These are phyloP conservation scores for Sialia sialis DNA, from an alignment of 2,113 vertebrate genomes.

Conservation along the genomic window DNA sequence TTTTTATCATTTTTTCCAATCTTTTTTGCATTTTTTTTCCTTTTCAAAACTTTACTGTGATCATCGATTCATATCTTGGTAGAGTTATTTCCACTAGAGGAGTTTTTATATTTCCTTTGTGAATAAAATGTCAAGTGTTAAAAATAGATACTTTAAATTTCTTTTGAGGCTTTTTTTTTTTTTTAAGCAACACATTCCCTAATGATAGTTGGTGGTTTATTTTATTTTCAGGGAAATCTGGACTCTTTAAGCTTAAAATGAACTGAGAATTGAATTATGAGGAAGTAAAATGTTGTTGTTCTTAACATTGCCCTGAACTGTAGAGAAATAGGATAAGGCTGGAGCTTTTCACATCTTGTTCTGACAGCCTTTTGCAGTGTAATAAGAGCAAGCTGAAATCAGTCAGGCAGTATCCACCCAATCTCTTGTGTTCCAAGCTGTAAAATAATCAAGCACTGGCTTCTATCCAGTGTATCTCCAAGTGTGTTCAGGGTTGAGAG, in stretches of 20 bases:
- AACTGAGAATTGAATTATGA: background rate
- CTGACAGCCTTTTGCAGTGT: slow-evolving; percentile 24
- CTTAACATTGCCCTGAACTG: background rate
- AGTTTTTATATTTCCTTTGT: slow-evolving; percentile 39
- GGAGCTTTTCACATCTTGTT: slow-evolving; percentile 33
- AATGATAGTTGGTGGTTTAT: background rate
- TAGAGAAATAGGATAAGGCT: background rate
- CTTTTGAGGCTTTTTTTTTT: background rate
- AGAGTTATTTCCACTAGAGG: slow-evolving; percentile 6
- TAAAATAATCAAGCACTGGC: slow-evolving; percentile 42
- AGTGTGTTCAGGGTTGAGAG: slow-evolving; percentile 39
- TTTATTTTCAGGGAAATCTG: slow-evolving; percentile 12
- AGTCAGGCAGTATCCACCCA: slow-evolving; percentile 41
- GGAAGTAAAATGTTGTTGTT: slow-evolving; percentile 3
- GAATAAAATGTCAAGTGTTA: slow-evolving; percentile 51
- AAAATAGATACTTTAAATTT: slow-evolving; percentile 42
- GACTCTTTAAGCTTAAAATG: slow-evolving; percentile 2
- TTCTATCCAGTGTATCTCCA: slow-evolving; percentile 2
- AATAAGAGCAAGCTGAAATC: slow-evolving; percentile 60
- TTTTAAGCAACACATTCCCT: background rate
- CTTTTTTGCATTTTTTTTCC: background rate
- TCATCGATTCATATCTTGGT: background rate
- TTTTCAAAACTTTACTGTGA: background rate
- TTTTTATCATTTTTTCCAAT: background rate
- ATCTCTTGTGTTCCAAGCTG: slow-evolving; percentile 43